Conservation (phyloP, 2,888 invertebrate species). For the Leptinotarsa haldemani region DNA sequence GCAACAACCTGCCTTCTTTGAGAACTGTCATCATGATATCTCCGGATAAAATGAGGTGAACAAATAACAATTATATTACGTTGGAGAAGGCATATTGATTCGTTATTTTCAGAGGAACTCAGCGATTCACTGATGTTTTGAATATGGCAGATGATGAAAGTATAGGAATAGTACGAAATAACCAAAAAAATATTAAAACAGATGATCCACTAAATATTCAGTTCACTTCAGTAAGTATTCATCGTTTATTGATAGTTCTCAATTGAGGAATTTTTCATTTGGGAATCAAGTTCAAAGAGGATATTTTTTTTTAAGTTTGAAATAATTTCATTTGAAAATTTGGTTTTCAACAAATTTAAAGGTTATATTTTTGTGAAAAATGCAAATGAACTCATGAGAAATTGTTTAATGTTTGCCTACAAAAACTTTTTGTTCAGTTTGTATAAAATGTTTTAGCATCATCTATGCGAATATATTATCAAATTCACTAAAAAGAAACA, state of each 20-base stretch:
- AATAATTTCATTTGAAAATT: too few species aligned
- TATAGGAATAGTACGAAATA: constrained; percentile 57
- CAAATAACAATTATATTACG: neutral
- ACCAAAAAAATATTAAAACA: constrained; percentile 71
- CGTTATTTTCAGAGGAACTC: constrained; percentile 64
- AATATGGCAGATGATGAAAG: constrained; percentile 56
- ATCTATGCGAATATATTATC: too few species aligned
- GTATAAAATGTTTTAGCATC: too few species aligned
- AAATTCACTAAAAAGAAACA: too few species aligned
- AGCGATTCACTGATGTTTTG: constrained; percentile 64
- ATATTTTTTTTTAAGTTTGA: too few species aligned
- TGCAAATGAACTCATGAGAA: too few species aligned
- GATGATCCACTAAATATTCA: constrained; percentile 81
- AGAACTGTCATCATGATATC: constrained; percentile 71
- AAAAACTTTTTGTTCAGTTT: too few species aligned
- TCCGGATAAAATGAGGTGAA: constrained; percentile 70
- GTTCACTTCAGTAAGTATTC: constrained; percentile 78
- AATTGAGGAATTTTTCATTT: too few species aligned
- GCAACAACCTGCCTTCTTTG: constrained; percentile 67
- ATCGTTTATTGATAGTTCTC: too few species aligned
- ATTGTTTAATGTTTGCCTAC: too few species aligned
- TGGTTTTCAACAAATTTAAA: too few species aligned
- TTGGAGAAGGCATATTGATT: neutral
- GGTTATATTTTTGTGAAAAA: too few species aligned
- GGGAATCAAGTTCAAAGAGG: neutral